Conservation (phyloP, 2,797 vertebrate species). For the Phalanger gymnotis region DNA sequence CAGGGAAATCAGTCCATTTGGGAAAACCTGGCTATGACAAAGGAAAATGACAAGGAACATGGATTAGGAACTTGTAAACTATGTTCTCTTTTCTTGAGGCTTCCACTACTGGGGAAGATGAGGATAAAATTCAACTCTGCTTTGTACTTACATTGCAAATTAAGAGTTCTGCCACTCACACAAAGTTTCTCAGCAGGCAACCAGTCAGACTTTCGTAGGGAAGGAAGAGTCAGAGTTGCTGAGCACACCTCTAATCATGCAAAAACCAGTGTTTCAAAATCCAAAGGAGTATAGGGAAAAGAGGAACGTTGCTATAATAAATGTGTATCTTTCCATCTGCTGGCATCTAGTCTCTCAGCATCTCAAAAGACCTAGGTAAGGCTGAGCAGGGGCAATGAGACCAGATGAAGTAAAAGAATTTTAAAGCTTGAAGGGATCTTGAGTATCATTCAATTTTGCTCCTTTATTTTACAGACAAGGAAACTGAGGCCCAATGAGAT, state of each 20-base stretch:
- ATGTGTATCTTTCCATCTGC: not conserved
- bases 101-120: not conserved
- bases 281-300: not conserved
- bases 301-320: not conserved
- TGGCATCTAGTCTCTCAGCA: slow-evolving; percentile 22
- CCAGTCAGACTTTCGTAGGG: not conserved
- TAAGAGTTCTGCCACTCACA: not conserved
- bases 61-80: not conserved
- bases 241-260: not conserved
- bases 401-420: not conserved
- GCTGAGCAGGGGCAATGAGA: not conserved
- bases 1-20: not conserved
- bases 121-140: not conserved
- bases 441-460: too few relatives aligned
- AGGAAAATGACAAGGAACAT: not conserved
- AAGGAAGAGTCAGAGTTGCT: slow-evolving; percentile 4
- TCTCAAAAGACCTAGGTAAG: not conserved
- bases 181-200: not conserved
- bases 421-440: not conserved
- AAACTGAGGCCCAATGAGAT: not conserved
- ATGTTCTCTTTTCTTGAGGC: not conserved
- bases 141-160: too few relatives aligned
- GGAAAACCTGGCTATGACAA: not conserved
- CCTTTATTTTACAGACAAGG: not conserved
- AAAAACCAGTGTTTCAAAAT: slow-evolving; percentile 3